A percentile compares a stretch with the other conserved stretches of the same genome.
phyloP scores from a whole-genome alignment of 2,113 vertebrate species.

The Macaca nemestrina region DNA sequence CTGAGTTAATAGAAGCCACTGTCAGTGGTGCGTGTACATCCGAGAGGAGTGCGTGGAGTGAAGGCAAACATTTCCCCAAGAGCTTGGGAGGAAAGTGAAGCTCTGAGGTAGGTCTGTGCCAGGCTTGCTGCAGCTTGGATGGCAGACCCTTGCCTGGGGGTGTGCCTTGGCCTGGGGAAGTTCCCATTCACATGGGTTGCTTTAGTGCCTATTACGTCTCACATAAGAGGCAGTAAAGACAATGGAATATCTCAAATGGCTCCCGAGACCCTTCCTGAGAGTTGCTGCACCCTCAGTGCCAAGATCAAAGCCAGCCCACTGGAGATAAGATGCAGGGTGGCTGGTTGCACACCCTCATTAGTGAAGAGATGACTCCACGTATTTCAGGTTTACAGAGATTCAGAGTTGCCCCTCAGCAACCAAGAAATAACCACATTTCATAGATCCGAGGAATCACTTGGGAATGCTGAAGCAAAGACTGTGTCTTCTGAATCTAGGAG shows the following conservation, averaged over 20 bases:
- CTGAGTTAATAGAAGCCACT: neutral
- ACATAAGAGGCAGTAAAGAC: neutral
- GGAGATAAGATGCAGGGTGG: neutral
- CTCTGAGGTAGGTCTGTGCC: neutral
- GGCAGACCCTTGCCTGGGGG: neutral
- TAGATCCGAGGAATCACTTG: neutral
- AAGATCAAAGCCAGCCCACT: neutral
- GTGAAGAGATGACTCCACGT: neutral
- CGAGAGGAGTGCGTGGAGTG: neutral
- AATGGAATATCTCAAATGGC: neutral
- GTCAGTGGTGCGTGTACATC: neutral
- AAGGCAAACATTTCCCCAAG: neutral
- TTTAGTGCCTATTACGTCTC: neutral
- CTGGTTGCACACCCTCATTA: neutral
- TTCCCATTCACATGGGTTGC: neutral
- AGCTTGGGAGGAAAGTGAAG: neutral
- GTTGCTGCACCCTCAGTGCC: neutral
- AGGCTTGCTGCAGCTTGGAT: neutral
- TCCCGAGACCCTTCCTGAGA: neutral
- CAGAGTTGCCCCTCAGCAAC: neutral
- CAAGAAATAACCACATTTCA: neutral
- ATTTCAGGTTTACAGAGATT: conserved; percentile 8
- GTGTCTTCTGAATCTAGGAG: conserved; percentile 29
- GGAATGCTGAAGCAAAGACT: neutral
- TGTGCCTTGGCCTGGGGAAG: neutral